A percentile compares a stretch with the other conserved stretches of the same genome.
These are phyloP conservation scores for Okamejei kenojei DNA, from an alignment of 2,797 vertebrate genomes.

Conservation along the genomic window DNA sequence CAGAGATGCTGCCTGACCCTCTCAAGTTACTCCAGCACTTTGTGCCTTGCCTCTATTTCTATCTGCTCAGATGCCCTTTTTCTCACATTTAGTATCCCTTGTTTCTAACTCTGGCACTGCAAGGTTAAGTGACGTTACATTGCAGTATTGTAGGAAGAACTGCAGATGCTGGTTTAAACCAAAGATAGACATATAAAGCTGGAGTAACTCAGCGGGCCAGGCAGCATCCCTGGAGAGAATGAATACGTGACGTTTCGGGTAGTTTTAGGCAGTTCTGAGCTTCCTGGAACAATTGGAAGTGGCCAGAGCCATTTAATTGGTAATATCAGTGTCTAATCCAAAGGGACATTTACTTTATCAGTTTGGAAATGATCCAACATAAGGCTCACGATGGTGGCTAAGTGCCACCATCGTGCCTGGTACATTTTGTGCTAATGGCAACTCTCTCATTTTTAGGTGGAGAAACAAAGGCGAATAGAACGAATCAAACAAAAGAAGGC, in stretches of 20 bases:
- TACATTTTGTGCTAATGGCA: not conserved
- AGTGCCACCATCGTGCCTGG: not conserved
- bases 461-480: constrained; percentile 75
- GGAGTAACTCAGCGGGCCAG: no score
- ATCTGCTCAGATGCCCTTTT: no score
- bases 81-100: no score
- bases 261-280: not conserved
- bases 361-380: not conserved
- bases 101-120: not conserved
- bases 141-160: not conserved
- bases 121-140: not conserved
- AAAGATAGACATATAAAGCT: no score
- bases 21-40: no score
- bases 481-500: constrained; percentile 75
- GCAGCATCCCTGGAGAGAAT: no score
- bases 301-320: not conserved
- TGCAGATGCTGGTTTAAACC: no score
- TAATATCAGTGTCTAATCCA: not conserved
- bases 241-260: no score
- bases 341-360: not conserved
- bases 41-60: no score
- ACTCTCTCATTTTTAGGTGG: constrained; percentile 56
- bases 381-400: not conserved
- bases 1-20: no score
- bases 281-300: no score